phyloP scores from a whole-genome alignment of 2,113 vertebrate species.

The Cheirogaleus medius region DNA sequence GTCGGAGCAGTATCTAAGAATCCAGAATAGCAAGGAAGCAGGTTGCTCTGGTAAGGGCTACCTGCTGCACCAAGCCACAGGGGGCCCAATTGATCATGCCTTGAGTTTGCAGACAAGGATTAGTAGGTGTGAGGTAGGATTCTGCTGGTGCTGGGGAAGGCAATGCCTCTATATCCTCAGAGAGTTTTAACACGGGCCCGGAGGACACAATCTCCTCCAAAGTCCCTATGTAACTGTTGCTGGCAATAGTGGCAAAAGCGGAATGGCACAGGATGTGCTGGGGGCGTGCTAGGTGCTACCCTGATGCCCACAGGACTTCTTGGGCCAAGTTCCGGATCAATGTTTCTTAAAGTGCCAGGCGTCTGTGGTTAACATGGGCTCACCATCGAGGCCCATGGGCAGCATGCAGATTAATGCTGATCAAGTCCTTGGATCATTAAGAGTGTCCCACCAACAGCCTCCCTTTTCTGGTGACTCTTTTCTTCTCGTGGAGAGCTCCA shows the following conservation, averaged over 20 bases:
- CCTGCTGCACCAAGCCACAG: not conserved
- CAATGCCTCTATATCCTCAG: not conserved
- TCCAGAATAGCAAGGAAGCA: not conserved
- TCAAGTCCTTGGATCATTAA: not conserved
- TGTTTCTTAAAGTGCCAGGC: not conserved
- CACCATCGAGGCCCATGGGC: not conserved
- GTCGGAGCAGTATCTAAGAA: no score
- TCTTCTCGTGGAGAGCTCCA: not conserved
- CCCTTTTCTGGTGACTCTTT: not conserved
- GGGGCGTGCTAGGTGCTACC: not conserved
- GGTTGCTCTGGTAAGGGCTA: not conserved
- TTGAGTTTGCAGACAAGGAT: not conserved
- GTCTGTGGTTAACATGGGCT: not conserved
- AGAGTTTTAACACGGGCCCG: not conserved
- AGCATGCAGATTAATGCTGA: not conserved
- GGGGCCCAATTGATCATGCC: no score
- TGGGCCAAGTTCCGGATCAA: not conserved
- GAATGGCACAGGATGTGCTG: no score
- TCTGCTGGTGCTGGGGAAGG: not conserved
- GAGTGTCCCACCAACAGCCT: not conserved
- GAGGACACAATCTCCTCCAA: not conserved
- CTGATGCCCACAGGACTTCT: not conserved
- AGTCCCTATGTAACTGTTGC: not conserved
- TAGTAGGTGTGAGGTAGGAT: not conserved
- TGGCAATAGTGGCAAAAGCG: not conserved